These are phyloP conservation scores for Agrochola lota DNA, from an alignment of 2,888 invertebrate species.

Conservation along the genomic window DNA sequence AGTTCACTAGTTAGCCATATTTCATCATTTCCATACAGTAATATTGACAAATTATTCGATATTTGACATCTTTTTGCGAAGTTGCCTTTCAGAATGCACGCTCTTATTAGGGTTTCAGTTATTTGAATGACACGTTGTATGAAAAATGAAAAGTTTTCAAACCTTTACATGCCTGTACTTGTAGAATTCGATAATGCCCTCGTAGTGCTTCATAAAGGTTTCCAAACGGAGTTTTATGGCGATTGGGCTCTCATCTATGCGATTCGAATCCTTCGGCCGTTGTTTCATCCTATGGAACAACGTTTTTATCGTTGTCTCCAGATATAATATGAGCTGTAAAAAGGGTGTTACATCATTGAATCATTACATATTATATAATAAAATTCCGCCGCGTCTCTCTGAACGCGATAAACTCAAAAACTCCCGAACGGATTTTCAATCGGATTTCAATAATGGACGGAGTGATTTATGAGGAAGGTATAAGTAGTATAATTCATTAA, in stretches of 20 bases:
- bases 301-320: conserved; percentile 95
- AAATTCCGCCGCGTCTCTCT: no score
- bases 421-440: no score
- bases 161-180: conserved; percentile 41
- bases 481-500: no score
- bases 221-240: conserved; percentile 97
- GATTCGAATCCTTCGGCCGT: conserved; percentile 94
- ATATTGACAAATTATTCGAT: no score
- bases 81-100: no score
- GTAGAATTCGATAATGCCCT: conserved; percentile 92
- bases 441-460: no score
- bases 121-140: neutral
- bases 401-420: no score
- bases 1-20: no score
- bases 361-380: no score
- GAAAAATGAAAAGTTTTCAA: neutral
- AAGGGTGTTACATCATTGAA: neutral
- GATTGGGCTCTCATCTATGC: conserved; percentile 98
- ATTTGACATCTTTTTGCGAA: no score
- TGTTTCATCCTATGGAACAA: conserved; percentile 93
- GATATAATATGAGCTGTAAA: conserved; percentile 93
- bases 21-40: no score
- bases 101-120: neutral
- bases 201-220: conserved; percentile 97
- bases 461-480: no score